Conservation (phyloP, 2,888 invertebrate genomes). For the Erebia aethiops region DNA sequence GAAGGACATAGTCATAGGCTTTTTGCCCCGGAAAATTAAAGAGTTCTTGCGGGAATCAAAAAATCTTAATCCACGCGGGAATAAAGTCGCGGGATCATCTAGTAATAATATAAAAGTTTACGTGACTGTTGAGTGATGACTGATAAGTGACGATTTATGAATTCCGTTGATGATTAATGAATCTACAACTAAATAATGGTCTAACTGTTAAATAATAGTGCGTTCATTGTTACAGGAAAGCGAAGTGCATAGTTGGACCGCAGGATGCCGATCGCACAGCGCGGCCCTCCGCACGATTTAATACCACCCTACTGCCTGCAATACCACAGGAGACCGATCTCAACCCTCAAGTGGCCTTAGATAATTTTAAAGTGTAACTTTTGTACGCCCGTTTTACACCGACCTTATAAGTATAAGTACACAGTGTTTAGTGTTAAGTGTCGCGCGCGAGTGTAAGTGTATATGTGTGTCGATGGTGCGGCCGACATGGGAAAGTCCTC, state of each 20-base stretch:
- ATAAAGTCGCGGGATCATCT: too few relatives aligned
- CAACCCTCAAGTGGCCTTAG: slow-evolving; percentile 79
- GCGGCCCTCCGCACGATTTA: slow-evolving; percentile 78
- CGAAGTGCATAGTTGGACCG: slow-evolving; percentile 64
- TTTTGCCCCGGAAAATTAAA: too few relatives aligned
- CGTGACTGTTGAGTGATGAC: too few relatives aligned
- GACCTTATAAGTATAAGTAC: slow-evolving; percentile 74
- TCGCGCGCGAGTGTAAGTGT: slow-evolving; percentile 67
- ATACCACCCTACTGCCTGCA: slow-evolving; percentile 74
- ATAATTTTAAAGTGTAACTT: slow-evolving; percentile 78
- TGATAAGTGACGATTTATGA: too few relatives aligned
- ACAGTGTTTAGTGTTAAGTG: slow-evolving; percentile 73
- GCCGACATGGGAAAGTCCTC: slow-evolving; percentile 84
- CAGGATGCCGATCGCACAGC: slow-evolving; percentile 82
- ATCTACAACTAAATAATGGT: too few relatives aligned
- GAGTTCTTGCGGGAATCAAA: too few relatives aligned
- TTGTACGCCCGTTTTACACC: slow-evolving; percentile 81
- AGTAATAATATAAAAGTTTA: too few relatives aligned
- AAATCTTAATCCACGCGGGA: too few relatives aligned
- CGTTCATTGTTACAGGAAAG: slow-evolving; percentile 66
- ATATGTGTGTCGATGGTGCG: slow-evolving; percentile 80
- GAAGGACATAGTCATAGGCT: too few relatives aligned
- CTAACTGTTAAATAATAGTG: slow-evolving; percentile 17
- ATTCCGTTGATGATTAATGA: too few relatives aligned
- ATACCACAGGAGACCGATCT: slow-evolving; percentile 74